A percentile compares a stretch with the other conserved stretches of the same genome.
Evolutionary conservation across 2,888 invertebrate genomes (phyloP).

Genomic region (Melikaiella ostensackeni): DNA sequence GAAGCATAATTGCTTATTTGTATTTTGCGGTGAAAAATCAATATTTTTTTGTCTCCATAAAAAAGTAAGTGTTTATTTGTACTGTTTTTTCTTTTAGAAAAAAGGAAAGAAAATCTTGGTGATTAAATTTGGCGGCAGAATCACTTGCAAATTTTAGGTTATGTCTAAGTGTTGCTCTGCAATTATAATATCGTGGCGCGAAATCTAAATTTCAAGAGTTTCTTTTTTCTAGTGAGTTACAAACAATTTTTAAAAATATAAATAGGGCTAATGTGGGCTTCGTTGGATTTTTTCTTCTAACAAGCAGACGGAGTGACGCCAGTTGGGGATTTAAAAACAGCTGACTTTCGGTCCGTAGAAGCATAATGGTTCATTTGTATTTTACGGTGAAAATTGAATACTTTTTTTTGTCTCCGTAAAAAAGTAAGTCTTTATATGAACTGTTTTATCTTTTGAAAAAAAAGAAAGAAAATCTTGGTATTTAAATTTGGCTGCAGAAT

Average conservation of each 20-base stretch:
- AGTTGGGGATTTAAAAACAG: conserved; percentile 12
- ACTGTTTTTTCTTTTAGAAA: too few species aligned
- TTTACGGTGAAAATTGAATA: not conserved
- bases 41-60: too few species aligned
- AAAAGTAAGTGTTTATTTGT: too few species aligned
- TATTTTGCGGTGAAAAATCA: not conserved
- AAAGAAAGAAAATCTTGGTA: not conserved
- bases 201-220: too few species aligned
- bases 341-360: not conserved
- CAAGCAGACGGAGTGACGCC: not conserved
- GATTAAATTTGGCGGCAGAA: not conserved
- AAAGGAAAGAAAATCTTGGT: not conserved
- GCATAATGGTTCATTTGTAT: conserved; percentile 9
- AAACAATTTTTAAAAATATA: too few species aligned
- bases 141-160: not conserved
- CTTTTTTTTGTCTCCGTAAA: too few species aligned
- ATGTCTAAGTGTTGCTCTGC: too few species aligned
- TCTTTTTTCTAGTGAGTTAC: too few species aligned
- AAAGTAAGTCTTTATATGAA: too few species aligned
- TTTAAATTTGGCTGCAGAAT: not conserved
- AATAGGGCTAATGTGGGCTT: too few species aligned
- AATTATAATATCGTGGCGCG: too few species aligned
- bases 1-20: conserved; percentile 11
- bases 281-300: not conserved
- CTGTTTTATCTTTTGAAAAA: too few species aligned